Percentiles rank a stretch among this genome's conserved stretches.
These are phyloP conservation scores for Argyra leucocephala DNA, from an alignment of 2,888 invertebrate species.

Conservation along the genomic window DNA sequence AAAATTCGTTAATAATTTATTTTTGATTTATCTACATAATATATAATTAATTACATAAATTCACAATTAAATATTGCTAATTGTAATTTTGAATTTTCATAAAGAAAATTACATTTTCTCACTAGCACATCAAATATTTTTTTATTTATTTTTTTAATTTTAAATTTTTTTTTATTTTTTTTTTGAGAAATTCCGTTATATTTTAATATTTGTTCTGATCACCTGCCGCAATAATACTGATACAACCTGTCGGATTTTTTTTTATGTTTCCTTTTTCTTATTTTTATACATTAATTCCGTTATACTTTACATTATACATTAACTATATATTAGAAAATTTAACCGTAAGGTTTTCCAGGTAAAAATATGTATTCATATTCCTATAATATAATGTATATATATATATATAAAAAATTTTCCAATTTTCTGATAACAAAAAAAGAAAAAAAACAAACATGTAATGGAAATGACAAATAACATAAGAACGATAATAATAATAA, in stretches of 20 bases:
- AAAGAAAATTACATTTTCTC: no score
- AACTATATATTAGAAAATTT: not conserved
- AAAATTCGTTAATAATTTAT: no score
- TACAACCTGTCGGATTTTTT: slow-evolving; percentile 22
- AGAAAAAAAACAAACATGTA: not conserved
- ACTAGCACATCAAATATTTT: no score
- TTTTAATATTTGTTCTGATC: slow-evolving; percentile 4
- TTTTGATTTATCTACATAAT: no score
- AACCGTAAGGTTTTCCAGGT: not conserved
- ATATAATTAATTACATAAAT: no score
- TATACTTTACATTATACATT: not conserved
- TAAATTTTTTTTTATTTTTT: no score
- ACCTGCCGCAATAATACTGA: slow-evolving; percentile 19
- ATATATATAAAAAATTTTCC: not conserved
- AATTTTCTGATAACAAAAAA: not conserved
- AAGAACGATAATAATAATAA: no score
- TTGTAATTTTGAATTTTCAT: no score
- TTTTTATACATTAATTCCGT: not conserved
- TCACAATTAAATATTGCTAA: no score
- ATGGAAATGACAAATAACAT: not conserved
- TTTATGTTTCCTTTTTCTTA: not conserved
- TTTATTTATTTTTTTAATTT: no score
- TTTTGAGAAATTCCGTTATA: no score
- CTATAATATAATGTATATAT: no score
- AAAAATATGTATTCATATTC: not conserved